Conservation (phyloP, 2,797 vertebrate genomes). For the Anguilla marmorata region DNA sequence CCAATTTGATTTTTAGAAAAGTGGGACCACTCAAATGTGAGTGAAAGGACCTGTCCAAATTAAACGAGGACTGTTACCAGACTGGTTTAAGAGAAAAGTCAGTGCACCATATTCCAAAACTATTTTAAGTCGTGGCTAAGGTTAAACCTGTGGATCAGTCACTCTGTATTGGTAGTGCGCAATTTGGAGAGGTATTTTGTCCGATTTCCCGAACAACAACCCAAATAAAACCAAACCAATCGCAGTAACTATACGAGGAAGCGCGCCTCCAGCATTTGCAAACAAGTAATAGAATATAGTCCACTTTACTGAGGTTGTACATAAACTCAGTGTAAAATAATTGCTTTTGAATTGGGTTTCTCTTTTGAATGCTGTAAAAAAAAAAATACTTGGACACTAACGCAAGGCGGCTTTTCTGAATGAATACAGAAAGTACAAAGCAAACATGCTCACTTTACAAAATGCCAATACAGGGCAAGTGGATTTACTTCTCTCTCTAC, state of each 20-base stretch:
- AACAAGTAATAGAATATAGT: not conserved
- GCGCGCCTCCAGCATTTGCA: not conserved
- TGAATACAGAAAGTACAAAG: constrained; percentile 8
- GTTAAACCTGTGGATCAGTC: not conserved
- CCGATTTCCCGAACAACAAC: not conserved
- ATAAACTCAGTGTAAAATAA: not conserved
- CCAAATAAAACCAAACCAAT: not conserved
- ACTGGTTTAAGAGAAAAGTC: not conserved
- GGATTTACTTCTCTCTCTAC: constrained; percentile 10
- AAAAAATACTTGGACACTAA: not conserved
- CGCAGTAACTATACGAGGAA: not conserved
- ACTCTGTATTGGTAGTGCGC: not conserved
- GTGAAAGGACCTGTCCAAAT: not conserved
- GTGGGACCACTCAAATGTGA: not conserved
- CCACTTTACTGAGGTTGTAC: not conserved
- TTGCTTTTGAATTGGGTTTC: not conserved
- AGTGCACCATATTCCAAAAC: not conserved
- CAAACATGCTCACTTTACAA: constrained; percentile 6
- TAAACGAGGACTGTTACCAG: not conserved
- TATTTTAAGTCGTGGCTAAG: not conserved
- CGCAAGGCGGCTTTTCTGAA: not conserved
- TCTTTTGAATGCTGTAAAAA: not conserved
- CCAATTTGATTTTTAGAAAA: not conserved
- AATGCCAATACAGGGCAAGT: constrained; percentile 1
- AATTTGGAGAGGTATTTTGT: not conserved